Conservation (phyloP, 2,113 vertebrate species). For the Orycteropus afer region DNA sequence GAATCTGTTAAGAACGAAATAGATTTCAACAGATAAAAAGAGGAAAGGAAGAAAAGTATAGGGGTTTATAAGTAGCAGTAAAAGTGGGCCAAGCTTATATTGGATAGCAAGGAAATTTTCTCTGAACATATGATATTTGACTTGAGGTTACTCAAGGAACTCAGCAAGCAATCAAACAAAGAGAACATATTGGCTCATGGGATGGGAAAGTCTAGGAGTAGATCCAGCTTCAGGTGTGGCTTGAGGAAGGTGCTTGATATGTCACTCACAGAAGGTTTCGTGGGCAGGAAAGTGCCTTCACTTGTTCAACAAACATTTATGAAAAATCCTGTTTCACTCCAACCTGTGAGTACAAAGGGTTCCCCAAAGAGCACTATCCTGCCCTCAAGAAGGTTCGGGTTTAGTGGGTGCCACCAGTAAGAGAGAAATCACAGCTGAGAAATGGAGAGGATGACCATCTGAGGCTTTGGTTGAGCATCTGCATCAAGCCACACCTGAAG, state of each 20-base stretch:
- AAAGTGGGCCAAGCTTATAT: not conserved
- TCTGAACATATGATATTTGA: not conserved
- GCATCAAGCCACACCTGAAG: not conserved
- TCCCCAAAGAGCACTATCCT: not conserved
- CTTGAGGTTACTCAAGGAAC: not conserved
- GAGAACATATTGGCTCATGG: not conserved
- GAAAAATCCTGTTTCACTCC: not conserved
- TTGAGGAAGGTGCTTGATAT: not conserved
- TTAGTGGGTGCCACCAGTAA: not conserved
- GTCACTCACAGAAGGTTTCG: not conserved
- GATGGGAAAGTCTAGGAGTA: not conserved
- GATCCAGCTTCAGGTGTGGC: not conserved
- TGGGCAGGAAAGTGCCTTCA: not conserved
- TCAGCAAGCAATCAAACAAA: not conserved
- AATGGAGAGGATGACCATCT: rapidly evolving
- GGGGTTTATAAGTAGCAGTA: not conserved
- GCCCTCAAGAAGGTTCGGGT: not conserved
- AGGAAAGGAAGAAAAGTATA: not conserved
- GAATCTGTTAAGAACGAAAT: not conserved
- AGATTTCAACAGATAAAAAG: not conserved
- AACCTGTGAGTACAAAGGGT: not conserved
- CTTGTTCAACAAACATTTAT: not conserved
- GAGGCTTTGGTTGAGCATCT: not conserved
- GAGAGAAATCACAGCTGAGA: not conserved
- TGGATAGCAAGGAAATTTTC: not conserved